Percentiles rank a stretch among this genome's conserved stretches.
Evolutionary conservation across 2,113 vertebrate species (phyloP).

Genomic region (Hyperopisus bebe): DNA sequence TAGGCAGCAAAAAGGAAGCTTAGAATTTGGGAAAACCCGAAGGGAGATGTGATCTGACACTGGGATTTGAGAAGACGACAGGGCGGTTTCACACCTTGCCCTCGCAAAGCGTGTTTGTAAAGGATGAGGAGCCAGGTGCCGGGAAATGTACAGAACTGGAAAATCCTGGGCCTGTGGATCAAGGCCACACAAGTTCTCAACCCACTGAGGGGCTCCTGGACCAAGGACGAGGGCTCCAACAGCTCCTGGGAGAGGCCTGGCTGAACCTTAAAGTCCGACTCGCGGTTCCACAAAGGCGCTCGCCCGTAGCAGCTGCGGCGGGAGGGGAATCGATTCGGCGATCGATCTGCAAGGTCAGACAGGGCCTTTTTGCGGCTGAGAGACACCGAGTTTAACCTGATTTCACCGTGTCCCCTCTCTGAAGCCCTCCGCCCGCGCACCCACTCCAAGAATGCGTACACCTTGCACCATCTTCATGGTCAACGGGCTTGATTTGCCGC

Average conservation of each 20-base stretch:
- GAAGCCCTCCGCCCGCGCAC: slow-evolving; percentile 29
- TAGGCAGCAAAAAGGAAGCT: background rate
- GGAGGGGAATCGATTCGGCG: background rate
- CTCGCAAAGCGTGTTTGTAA: background rate
- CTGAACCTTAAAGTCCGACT: background rate
- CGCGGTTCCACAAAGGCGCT: background rate
- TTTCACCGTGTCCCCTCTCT: slow-evolving; percentile 29
- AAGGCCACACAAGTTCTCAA: background rate
- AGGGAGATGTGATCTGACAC: background rate
- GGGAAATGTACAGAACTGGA: background rate
- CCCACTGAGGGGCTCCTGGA: background rate
- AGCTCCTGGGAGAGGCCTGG: background rate
- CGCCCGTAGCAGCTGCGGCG: background rate
- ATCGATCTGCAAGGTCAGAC: background rate
- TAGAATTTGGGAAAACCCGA: background rate
- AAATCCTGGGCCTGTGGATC: background rate
- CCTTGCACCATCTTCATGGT: slow-evolving; percentile 35
- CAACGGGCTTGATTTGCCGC: slow-evolving; percentile 28
- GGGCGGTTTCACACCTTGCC: background rate
- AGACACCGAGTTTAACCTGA: background rate
- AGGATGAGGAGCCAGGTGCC: background rate
- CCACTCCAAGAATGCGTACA: slow-evolving; percentile 29
- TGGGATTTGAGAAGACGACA: background rate
- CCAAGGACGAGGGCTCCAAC: background rate
- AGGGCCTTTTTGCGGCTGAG: background rate